phyloP scores from a whole-genome alignment of 2,888 invertebrate genomes.

The Cataglyphis albicans region DNA sequence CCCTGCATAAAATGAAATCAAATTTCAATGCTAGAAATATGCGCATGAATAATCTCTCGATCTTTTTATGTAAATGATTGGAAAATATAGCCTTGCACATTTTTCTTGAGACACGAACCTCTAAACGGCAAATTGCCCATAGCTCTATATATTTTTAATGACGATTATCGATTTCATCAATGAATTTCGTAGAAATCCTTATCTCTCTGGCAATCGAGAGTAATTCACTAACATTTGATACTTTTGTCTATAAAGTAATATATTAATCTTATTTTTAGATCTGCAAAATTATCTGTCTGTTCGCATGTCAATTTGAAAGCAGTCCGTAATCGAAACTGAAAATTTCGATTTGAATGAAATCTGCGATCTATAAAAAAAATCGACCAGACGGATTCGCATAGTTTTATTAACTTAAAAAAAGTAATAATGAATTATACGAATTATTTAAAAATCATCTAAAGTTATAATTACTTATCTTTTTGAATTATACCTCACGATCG shows the following conservation, averaged over 20 bases:
- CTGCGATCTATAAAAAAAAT: background rate
- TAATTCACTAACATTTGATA: background rate
- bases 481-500: too few species aligned
- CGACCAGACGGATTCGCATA: background rate
- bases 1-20: background rate
- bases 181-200: background rate
- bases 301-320: background rate
- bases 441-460: background rate
- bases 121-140: slow-evolving; percentile 32
- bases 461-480: background rate
- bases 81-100: too few species aligned
- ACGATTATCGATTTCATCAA: background rate
- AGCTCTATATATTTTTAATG: background rate
- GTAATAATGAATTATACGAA: background rate
- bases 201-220: background rate
- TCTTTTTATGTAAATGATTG: background rate
- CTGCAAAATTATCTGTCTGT: background rate
- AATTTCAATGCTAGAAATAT: background rate
- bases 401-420: background rate
- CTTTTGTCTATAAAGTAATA: background rate
- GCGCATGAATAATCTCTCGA: background rate
- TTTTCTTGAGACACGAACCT: slow-evolving; percentile 26
- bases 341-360: slow-evolving; percentile 1
- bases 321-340: background rate
- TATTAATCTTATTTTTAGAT: background rate